Evolutionary conservation across 2,888 invertebrate species (phyloP).

Genomic region (Synanthedon myopaeformis): DNA sequence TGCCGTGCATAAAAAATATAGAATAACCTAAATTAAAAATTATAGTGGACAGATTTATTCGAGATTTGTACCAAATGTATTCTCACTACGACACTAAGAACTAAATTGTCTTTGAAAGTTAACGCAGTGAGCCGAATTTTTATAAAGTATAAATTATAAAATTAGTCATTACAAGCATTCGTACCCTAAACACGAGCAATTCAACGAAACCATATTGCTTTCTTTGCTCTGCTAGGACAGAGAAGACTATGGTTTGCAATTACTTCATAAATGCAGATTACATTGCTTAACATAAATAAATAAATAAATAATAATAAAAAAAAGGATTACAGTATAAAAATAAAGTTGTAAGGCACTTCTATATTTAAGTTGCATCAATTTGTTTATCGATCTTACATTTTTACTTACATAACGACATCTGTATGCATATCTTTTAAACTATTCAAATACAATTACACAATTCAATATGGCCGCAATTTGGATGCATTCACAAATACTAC

Average conservation of each 20-base stretch:
- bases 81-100: not conserved
- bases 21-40: not conserved
- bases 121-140: not conserved
- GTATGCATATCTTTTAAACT: conserved; percentile 25
- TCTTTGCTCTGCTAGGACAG: not conserved
- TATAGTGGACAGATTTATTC: not conserved
- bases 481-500: conserved; percentile 9
- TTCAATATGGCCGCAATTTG: conserved; percentile 19
- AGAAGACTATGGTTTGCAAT: not conserved
- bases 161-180: not conserved
- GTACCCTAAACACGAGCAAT: not conserved
- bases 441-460: conserved; percentile 30
- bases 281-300: conserved; percentile 29
- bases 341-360: conserved; percentile 69
- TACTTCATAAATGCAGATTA: conserved; percentile 52
- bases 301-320: conserved; percentile 16
- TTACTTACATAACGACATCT: conserved; percentile 30
- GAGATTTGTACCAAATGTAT: not conserved
- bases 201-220: not conserved
- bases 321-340: conserved; percentile 50
- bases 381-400: conserved; percentile 36
- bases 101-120: not conserved
- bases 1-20: conserved; percentile 1
- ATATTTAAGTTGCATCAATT: conserved; percentile 56
- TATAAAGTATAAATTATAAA: not conserved